Conservation (phyloP, 2,888 invertebrate genomes). For the Pasiphila rectangulata region DNA sequence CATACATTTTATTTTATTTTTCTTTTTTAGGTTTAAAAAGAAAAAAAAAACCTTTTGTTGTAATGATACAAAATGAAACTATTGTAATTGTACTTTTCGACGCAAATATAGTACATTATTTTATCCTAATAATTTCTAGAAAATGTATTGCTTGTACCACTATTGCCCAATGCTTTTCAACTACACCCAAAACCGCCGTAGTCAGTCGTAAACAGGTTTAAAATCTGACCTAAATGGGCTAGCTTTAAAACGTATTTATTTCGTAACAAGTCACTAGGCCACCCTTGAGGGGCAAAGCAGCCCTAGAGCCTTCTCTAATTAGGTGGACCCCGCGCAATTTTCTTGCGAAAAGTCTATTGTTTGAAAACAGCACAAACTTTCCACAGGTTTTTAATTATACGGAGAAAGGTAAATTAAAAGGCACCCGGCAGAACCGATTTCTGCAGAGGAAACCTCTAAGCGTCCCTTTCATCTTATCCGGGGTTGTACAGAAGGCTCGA, state of each 20-base stretch:
- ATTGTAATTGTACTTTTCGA: no score
- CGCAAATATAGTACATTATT: no score
- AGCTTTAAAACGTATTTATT: no score
- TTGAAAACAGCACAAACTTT: conserved; percentile 52
- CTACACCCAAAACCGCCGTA: no score
- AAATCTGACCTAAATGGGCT: no score
- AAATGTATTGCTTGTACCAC: no score
- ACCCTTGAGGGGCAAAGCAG: neutral
- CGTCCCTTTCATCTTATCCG: conserved; percentile 47
- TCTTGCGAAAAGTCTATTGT: conserved; percentile 54
- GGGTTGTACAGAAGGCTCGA: conserved; percentile 23
- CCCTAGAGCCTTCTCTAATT: conserved; percentile 23
- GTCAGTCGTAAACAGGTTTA: neutral
- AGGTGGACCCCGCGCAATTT: conserved; percentile 29
- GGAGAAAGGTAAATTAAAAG: conserved; percentile 75
- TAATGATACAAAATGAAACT: no score
- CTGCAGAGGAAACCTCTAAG: conserved; percentile 51
- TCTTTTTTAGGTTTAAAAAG: no score
- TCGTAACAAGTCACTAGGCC: conserved; percentile 1
- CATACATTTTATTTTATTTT: no score
- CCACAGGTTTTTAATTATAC: conserved; percentile 71
- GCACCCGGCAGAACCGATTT: conserved; percentile 63
- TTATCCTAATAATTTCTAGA: no score
- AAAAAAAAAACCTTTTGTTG: no score
- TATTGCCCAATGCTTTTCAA: no score